Base-by-base conservation (phyloP, 2,113 vertebrate genomes). In the Geococcyx californianus region DNA sequence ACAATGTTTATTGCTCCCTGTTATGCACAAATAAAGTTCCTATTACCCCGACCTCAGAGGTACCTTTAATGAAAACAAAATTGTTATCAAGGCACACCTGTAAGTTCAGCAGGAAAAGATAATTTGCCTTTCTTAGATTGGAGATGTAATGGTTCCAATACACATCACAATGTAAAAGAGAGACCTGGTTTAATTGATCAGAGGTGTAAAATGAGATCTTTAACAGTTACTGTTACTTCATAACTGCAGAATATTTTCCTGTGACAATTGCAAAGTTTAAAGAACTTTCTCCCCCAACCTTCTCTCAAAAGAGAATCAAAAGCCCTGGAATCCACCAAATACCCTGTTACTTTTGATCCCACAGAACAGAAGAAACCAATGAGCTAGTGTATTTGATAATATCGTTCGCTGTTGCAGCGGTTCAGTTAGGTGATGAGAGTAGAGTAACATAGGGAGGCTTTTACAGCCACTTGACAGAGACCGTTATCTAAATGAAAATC, bases 11-110 rank as follows among this genome's bases (percentile, higher is more conserved):
- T 54, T 76, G 24, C 73, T 79, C 16, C 42, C 51, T 51, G 19
- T 4, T 51, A 58, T 6, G 16, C 21, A 54, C 24, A 92, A 87
- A 66, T 28, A n/a, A 89, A 69, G 23, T 34, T 54, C 29, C 85
- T 66, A 17, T 16, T 19, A 51, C 25, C 33, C 29, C 24, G 16
- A 86, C 13, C 51, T 90, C 45, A 62, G 52, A 25, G 44, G 47
- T 31, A 63, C 23, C 49, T 87, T 8, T 8, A 78, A 7, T 42
- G 38, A 89, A 92, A 84, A 68, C 3, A 66, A 28, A 87, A 55
- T 14, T 67, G 36, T 24, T 47, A 28, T 6, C 47, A 86, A 74
- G 38, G 51, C 75, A 68, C 21, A 58, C 8, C 28, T 0, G 0
- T 14, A 76, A 42, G 34, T 81, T 66, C 69, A 75, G 13, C 23